A percentile compares a stretch with the other conserved stretches of the same genome.
Evolutionary conservation across 2,113 vertebrate species (phyloP).

Genomic region (Strigops habroptila): DNA sequence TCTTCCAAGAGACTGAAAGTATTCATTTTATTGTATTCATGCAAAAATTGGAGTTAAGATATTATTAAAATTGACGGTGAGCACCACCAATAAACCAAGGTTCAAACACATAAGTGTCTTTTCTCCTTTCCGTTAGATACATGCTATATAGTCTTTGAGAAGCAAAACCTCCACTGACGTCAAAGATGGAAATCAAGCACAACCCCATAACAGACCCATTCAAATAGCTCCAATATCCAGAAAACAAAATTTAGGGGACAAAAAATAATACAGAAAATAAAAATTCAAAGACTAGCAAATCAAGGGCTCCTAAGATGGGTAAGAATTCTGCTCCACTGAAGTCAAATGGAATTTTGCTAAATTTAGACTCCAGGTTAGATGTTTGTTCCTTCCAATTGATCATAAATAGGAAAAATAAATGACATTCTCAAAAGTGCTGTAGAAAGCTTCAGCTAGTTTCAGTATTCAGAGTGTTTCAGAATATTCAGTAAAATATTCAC

Average conservation of each 20-base stretch:
- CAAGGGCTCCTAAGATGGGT: background rate
- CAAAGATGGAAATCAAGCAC: background rate
- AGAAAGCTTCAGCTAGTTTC: background rate
- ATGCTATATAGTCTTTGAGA: background rate
- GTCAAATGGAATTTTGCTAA: background rate
- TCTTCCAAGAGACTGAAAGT: slow-evolving; percentile 36
- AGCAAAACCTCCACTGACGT: background rate
- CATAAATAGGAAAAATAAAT: background rate
- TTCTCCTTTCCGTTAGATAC: background rate
- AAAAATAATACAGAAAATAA: background rate
- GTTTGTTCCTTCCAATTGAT: background rate
- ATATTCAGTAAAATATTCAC: background rate
- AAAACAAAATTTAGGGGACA: background rate
- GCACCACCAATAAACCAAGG: slow-evolving; percentile 4
- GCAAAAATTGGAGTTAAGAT: slow-evolving; percentile 30
- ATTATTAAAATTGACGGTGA: slow-evolving; percentile 42
- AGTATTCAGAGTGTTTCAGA: background rate
- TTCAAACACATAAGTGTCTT: background rate
- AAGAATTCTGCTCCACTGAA: background rate
- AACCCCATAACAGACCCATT: background rate
- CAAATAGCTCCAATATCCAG: background rate
- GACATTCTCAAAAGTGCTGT: rapidly evolving
- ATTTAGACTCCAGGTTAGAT: background rate
- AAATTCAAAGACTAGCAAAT: background rate
- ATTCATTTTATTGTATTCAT: slow-evolving; percentile 31